Conservation (phyloP, 2,797 vertebrate genomes). For the Eulemur rubriventer region DNA sequence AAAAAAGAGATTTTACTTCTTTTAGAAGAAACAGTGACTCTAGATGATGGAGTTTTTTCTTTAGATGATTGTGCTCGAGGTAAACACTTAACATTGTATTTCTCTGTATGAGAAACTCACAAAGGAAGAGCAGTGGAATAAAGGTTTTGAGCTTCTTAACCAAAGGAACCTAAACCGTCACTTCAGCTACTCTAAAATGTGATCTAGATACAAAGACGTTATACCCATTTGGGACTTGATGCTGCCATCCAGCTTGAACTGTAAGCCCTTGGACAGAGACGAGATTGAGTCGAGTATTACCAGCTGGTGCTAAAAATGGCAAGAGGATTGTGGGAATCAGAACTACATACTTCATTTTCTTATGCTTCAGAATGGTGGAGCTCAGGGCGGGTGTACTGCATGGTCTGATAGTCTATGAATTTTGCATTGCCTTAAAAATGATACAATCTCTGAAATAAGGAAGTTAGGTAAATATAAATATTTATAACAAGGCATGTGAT, state of each 20-base stretch:
- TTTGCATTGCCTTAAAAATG: background rate
- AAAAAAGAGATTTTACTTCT: background rate
- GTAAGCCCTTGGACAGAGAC: background rate
- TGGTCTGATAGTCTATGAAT: background rate
- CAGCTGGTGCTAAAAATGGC: background rate
- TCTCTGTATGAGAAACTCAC: background rate
- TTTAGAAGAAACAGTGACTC: background rate
- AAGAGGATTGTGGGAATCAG: background rate
- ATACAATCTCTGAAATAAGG: background rate
- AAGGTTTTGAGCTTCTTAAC: background rate
- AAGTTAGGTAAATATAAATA: background rate
- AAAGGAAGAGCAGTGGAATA: background rate
- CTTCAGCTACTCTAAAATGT: background rate
- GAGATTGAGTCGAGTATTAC: background rate
- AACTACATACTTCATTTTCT: background rate
- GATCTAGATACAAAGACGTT: background rate
- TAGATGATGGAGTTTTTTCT: background rate
- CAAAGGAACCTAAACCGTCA: background rate
- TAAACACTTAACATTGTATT: background rate
- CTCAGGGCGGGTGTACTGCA: background rate
- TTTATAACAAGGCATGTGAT: background rate
- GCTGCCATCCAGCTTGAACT: background rate
- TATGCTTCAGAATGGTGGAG: background rate
- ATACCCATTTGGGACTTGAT: background rate
- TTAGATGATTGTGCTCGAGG: background rate